Conservation (phyloP, 1,140 invertebrate genomes). For the Cotesia chilonis region DNA sequence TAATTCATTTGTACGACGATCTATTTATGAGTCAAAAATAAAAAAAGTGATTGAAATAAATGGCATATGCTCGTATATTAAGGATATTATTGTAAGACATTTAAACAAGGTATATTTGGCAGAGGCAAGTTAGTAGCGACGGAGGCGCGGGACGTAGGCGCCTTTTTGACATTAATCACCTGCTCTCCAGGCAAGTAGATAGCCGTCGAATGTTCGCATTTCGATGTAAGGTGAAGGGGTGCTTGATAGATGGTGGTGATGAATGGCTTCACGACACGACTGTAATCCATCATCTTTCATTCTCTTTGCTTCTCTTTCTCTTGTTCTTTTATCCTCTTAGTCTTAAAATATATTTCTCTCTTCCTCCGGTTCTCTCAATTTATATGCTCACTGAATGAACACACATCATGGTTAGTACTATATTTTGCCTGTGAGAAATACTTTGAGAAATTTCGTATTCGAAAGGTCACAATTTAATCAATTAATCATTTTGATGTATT, state of each 20-base stretch:
- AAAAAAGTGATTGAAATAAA: background rate
- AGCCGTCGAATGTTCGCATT: conserved; percentile 63
- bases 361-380: background rate
- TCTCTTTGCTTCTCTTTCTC: conserved; percentile 40
- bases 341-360: conserved; percentile 9
- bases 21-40: too few species aligned
- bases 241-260: conserved; percentile 65
- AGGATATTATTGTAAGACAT: conserved; percentile 21
- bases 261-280: conserved; percentile 63
- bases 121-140: conserved; percentile 9
- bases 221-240: conserved; percentile 62
- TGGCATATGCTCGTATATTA: conserved; percentile 18
- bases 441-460: conserved; percentile 59
- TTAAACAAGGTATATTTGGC: conserved; percentile 15
- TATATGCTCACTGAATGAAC: background rate
- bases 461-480: conserved; percentile 59
- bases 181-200: conserved; percentile 60
- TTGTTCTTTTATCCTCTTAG: conserved; percentile 7
- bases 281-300: conserved; percentile 63
- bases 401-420: too few species aligned
- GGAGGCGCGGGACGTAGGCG: too few species aligned
- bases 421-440: too few species aligned
- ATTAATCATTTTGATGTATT: conserved; percentile 58
- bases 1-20: too few species aligned
- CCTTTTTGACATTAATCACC: conserved; percentile 65